Conservation (phyloP, 1,140 invertebrate genomes). For the Cylas formicarius region DNA sequence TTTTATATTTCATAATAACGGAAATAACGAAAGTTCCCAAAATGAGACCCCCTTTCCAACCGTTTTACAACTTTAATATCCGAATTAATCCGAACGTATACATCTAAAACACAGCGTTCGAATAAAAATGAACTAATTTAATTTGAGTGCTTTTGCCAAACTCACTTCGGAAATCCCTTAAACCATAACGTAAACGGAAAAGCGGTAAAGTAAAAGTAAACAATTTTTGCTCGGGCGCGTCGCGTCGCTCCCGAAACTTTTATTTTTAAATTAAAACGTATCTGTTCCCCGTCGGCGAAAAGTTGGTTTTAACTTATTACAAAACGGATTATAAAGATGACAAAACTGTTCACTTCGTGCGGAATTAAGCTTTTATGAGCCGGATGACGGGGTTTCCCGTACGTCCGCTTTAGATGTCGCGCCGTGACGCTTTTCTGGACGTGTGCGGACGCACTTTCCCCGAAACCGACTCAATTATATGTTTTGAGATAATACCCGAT, state of each 20-base stretch:
- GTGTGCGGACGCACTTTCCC: no score
- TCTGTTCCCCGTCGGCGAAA: conserved; percentile 21
- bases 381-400: conserved; percentile 3
- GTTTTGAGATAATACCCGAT: no score
- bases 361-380: no score
- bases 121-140: conserved; percentile 18
- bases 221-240: no score
- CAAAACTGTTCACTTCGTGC: conserved; percentile 11
- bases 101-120: conserved; percentile 2
- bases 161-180: conserved; percentile 15
- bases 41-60: conserved; percentile 6
- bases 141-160: conserved; percentile 15
- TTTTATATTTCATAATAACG: no score
- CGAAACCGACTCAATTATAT: no score
- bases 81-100: conserved; percentile 2
- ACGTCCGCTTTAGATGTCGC: no score
- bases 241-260: conserved; percentile 13
- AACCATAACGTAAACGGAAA: conserved; percentile 23
- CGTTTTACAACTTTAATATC: conserved; percentile 13
- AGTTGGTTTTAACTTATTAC: conserved; percentile 20
- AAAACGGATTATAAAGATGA: conserved; percentile 12
- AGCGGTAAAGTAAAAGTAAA: conserved; percentile 20
- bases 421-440: no score
- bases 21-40: conserved; percentile 12
- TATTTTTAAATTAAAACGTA: conserved; percentile 23